Percentiles rank a stretch among this genome's conserved stretches.
phyloP scores from a whole-genome alignment of 2,113 vertebrate genomes.

The Sisor rabdophorus region DNA sequence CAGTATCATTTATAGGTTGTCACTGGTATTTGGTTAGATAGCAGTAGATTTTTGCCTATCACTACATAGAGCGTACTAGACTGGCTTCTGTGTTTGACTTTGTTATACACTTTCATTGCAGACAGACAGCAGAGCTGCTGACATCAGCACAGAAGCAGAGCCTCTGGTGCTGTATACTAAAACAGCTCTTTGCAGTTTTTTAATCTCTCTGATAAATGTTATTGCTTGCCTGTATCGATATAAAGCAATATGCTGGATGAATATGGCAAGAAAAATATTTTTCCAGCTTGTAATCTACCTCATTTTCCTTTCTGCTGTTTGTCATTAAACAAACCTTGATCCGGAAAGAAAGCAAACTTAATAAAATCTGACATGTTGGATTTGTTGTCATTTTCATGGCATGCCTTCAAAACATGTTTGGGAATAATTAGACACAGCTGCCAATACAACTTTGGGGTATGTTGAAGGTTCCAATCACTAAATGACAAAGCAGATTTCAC shows the following conservation, averaged over 20 bases:
- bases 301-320: neutral
- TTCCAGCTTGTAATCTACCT: neutral
- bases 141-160: constrained; percentile 29
- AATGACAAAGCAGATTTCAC: neutral
- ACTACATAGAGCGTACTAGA: neutral
- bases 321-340: neutral
- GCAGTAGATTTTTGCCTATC: constrained; percentile 12
- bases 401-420: constrained; percentile 16
- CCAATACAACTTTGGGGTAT: neutral
- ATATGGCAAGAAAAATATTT: neutral
- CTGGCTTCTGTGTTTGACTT: constrained; percentile 17
- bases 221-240: neutral
- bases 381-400: neutral
- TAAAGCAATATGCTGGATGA: neutral
- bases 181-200: neutral
- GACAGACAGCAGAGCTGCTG: constrained; percentile 21
- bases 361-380: neutral
- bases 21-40: constrained; percentile 1
- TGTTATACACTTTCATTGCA: constrained; percentile 10
- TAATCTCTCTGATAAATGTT: neutral
- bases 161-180: constrained; percentile 5
- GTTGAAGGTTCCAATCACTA: neutral
- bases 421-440: constrained; percentile 19
- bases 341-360: neutral
- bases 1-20: neutral